Evolutionary conservation across 2,888 invertebrate species (phyloP).

Genomic region (Tryphoninae sp.): DNA sequence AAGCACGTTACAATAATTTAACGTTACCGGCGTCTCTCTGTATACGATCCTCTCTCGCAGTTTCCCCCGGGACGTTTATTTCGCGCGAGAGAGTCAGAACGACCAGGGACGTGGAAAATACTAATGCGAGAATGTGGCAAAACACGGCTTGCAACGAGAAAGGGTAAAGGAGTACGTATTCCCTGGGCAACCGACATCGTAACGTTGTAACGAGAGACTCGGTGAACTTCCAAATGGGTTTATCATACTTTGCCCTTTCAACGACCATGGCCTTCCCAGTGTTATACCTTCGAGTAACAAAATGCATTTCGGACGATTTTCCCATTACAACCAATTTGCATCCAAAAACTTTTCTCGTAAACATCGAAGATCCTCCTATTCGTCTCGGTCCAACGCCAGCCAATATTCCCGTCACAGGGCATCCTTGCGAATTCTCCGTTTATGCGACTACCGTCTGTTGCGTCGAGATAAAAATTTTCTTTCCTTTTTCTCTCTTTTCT

Average conservation of each 20-base stretch:
- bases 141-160: conserved; percentile 15
- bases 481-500: neutral
- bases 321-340: conserved; percentile 56
- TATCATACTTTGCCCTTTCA: conserved; percentile 61
- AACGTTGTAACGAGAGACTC: conserved; percentile 28
- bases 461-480: conserved; percentile 5
- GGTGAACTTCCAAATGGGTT: conserved; percentile 57
- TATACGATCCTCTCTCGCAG: conserved; percentile 6
- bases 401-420: neutral
- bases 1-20: conserved; percentile 51
- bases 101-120: conserved; percentile 29
- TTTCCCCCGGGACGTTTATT: conserved; percentile 26
- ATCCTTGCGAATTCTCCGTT: conserved; percentile 24
- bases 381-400: neutral
- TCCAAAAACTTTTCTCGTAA: conserved; percentile 60
- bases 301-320: conserved; percentile 59
- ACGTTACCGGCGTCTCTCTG: conserved; percentile 11
- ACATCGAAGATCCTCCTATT: conserved; percentile 32
- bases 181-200: conserved; percentile 3
- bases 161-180: conserved; percentile 23
- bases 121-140: conserved; percentile 32
- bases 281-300: conserved; percentile 40
- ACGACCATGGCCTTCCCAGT: conserved; percentile 32
- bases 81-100: neutral
- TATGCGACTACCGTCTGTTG: neutral